These are phyloP conservation scores for Stegophylla sp. DNA, from an alignment of 2,888 invertebrate genomes.

Conservation along the genomic window DNA sequence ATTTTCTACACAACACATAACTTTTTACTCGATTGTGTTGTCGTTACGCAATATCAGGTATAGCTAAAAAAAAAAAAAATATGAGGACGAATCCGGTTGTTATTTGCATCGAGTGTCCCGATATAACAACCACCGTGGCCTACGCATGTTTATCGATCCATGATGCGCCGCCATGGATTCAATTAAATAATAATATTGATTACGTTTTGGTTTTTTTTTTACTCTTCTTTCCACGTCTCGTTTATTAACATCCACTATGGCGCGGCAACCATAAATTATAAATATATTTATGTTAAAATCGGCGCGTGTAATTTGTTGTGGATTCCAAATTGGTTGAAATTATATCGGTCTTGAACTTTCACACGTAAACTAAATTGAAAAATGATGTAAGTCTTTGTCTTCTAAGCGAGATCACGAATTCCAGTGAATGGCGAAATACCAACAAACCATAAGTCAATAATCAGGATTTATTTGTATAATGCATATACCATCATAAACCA, in stretches of 20 bases:
- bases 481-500: background rate
- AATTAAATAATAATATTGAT: constrained; percentile 28
- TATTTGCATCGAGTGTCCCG: background rate
- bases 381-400: constrained; percentile 6
- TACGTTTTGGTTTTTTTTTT: background rate
- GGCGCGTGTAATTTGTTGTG: background rate
- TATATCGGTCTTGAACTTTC: constrained; percentile 25
- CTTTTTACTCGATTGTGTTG: background rate
- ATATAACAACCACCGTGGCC: background rate
- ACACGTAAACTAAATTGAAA: constrained; percentile 8
- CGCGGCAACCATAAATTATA: no score
- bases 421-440: background rate
- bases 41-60: background rate
- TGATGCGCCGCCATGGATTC: background rate
- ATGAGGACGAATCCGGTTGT: constrained; percentile 6
- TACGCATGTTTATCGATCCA: background rate
- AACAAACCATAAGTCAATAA: background rate
- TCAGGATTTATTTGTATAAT: constrained; percentile 11
- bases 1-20: background rate
- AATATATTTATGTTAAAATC: no score
- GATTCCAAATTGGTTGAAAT: constrained; percentile 13
- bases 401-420: constrained; percentile 33
- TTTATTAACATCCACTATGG: no score
- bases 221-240: no score
- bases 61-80: background rate